Evolutionary conservation across 2,113 vertebrate genomes (phyloP).

Genomic region (Cavia porcellus): DNA sequence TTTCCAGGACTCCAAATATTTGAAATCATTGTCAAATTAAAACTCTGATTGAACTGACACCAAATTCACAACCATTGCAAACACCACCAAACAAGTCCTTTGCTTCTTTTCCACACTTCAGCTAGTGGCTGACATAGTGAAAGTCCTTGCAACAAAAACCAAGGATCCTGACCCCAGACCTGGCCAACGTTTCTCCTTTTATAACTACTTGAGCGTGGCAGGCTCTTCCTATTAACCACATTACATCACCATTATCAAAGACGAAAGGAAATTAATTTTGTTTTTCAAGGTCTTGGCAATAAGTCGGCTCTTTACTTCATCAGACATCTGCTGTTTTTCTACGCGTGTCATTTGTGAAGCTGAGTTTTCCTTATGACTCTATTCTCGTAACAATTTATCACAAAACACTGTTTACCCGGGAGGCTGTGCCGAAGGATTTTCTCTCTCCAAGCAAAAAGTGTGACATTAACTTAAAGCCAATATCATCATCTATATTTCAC

Average conservation of each 20-base stretch:
- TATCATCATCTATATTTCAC: conserved; percentile 86
- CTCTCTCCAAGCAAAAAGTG: conserved; percentile 83
- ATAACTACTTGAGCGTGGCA: conserved; percentile 88
- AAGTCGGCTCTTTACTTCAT: conserved; percentile 88
- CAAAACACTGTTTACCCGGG: conserved; percentile 82
- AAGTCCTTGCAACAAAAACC: conserved; percentile 74
- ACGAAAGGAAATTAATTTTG: conserved; percentile 92
- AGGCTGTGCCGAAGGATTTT: conserved; percentile 78
- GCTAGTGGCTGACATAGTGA: conserved; percentile 70
- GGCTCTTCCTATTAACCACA: conserved; percentile 89
- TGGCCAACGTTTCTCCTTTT: conserved; percentile 88
- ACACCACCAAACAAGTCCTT: not conserved
- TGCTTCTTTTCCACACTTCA: conserved; percentile 69
- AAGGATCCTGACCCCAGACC: conserved; percentile 82
- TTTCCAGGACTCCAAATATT: conserved; percentile 55
- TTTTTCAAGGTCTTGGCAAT: conserved; percentile 92
- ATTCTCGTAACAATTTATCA: conserved; percentile 88
- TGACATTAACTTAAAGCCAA: conserved; percentile 85
- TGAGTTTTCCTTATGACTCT: conserved; percentile 89
- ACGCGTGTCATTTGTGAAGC: conserved; percentile 89
- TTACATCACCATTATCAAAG: conserved; percentile 93
- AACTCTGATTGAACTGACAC: not conserved
- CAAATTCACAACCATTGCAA: not conserved
- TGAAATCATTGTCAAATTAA: not conserved
- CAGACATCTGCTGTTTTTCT: conserved; percentile 93